Evolutionary conservation across 2,888 invertebrate species (phyloP), one percentile per base, ranked within the genome.

Genomic region (Macrosoma leucophasiata): DNA sequence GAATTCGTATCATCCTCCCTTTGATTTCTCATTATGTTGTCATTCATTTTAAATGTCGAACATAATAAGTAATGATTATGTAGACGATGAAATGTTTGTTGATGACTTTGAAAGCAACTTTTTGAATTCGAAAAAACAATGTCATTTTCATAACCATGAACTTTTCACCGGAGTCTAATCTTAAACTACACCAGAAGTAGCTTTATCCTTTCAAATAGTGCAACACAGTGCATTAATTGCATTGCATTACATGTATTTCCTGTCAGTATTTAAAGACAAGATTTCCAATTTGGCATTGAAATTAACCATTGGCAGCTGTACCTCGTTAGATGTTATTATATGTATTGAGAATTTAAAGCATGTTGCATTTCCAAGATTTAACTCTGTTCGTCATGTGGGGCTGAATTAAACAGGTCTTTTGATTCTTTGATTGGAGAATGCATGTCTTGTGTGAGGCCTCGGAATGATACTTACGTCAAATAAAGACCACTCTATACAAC

Each of bases 261-360:
- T 37, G 30, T 37, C 28, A 19, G 33, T 36, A 42, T 44, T 30
- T 37, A 43, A 39, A 43, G 32, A 36, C 30, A 41, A 36, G 27
- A 37, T 36, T 34, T 45, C 44, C 36, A 43, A 38, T 47, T 36
- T 43, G 46, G 41, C 43, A 47, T 47, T 50, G 49, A 38, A 33
- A 30, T 40, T 40, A 29, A 11, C 19, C 32, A 35, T 22, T 39
- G 31, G 29, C 34, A 29, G 10, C 4, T 17, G 22, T 24, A 30
- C 30, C 20, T 33, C 29, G 25, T 20, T 10, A 11, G 32, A 26
- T 33, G 22, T 25, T 24, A 28, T 35, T 33, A 31, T 36, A 28
- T 28, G 20, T 36, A 43, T 46, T 41, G 33, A 36, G 29, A 46
- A 43, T n/a, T n/a, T n/a, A n/a, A n/a, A 36, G 40, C 36, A 35